Evolutionary conservation across 2,888 invertebrate genomes (phyloP).

Genomic region (Ecliptopera silaceata): DNA sequence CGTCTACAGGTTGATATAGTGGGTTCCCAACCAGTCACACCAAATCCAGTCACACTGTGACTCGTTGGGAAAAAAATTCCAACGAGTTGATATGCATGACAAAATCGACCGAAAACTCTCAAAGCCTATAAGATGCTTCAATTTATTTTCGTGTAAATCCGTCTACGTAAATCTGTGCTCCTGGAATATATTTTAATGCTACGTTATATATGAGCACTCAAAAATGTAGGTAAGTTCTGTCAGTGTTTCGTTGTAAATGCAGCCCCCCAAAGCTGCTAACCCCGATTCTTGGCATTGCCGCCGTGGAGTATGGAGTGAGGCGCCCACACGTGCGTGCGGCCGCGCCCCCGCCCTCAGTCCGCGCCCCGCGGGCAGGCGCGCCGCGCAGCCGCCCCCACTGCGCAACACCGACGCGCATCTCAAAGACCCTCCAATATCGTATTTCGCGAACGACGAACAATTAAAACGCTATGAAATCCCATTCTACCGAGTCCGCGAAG

Average conservation of each 20-base stretch:
- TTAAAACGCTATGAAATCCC: slow-evolving; percentile 70
- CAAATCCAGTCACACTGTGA: too few species aligned
- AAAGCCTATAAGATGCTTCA: too few species aligned
- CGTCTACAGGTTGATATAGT: not conserved
- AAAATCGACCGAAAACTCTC: too few species aligned
- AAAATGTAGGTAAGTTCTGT: too few species aligned
- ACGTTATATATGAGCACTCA: too few species aligned
- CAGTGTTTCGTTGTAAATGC: slow-evolving; percentile 5
- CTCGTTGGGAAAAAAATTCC: too few species aligned
- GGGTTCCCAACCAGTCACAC: too few species aligned
- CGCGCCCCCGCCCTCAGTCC: slow-evolving; percentile 40
- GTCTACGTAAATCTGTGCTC: too few species aligned
- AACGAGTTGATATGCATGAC: too few species aligned
- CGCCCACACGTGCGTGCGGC: slow-evolving; percentile 29
- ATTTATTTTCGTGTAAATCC: too few species aligned
- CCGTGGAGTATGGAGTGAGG: not conserved
- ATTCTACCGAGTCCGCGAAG: slow-evolving; percentile 52
- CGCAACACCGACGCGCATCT: slow-evolving; percentile 67
- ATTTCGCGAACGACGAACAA: slow-evolving; percentile 64
- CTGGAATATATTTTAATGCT: too few species aligned
- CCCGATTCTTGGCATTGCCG: not conserved
- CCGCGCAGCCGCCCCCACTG: slow-evolving; percentile 47
- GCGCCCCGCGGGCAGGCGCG: slow-evolving; percentile 30
- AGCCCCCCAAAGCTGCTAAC: not conserved
- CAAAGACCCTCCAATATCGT: slow-evolving; percentile 54